Evolutionary conservation across 2,797 vertebrate genomes (phyloP).

Genomic region (Lepus oiostolus): DNA sequence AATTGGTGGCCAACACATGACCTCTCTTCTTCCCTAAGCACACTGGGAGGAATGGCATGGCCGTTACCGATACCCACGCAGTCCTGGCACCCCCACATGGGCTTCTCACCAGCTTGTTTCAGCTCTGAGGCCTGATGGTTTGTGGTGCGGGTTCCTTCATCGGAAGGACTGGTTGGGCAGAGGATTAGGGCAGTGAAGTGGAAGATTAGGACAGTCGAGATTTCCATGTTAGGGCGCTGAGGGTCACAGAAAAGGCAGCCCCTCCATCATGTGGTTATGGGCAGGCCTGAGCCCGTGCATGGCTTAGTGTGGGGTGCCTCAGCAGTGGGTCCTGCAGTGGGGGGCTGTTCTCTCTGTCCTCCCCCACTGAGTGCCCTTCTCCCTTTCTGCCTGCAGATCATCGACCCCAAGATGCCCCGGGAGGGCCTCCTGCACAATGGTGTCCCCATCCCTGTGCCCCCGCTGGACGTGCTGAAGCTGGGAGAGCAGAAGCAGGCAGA

Average conservation of each 20-base stretch:
- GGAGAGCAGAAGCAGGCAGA: slow-evolving; percentile 96
- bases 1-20: background rate
- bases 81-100: background rate
- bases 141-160: background rate
- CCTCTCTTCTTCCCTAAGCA: background rate
- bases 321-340: background rate
- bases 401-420: slow-evolving; percentile 97
- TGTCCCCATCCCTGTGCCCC: slow-evolving; percentile 98
- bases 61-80: background rate
- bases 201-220: background rate
- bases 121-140: background rate
- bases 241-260: background rate
- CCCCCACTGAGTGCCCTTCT: background rate
- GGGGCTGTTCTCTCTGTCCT: background rate
- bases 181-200: background rate
- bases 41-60: background rate
- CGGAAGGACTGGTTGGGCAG: background rate
- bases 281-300: background rate
- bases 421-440: slow-evolving; percentile 98
- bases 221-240: background rate
- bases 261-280: background rate
- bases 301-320: background rate
- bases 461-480: slow-evolving; percentile 94
- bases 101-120: background rate
- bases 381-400: slow-evolving; percentile 91